phyloP scores from a whole-genome alignment of 2,113 vertebrate species.

The Proteles cristata region DNA sequence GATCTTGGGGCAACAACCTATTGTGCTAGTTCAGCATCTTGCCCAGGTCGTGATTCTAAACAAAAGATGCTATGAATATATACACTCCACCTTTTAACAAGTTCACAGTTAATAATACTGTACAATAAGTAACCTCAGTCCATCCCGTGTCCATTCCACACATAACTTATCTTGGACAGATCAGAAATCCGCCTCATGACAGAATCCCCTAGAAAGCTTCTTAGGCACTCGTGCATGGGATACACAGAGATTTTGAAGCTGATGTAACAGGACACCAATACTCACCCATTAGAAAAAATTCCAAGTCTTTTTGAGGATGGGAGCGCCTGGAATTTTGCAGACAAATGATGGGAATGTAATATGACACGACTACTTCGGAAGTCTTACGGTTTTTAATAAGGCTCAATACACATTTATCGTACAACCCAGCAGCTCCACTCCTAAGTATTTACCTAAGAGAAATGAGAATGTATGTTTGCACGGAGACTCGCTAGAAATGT shows the following conservation, averaged over 20 bases:
- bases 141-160: background rate
- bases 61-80: background rate
- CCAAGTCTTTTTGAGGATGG: background rate
- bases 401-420: background rate
- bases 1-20: background rate
- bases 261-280: background rate
- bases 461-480: slow-evolving; percentile 15
- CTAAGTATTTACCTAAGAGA: slow-evolving; percentile 3
- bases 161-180: background rate
- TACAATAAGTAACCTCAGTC: background rate
- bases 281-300: background rate
- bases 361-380: background rate
- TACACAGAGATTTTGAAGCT: background rate
- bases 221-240: background rate
- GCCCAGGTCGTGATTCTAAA: background rate
- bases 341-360: background rate
- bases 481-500: background rate
- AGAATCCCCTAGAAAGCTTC: background rate
- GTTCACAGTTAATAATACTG: background rate
- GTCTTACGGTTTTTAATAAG: background rate
- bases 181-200: background rate
- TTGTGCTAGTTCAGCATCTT: background rate
- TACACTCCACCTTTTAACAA: background rate
- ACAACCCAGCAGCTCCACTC: background rate
- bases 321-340: background rate